phyloP scores from a whole-genome alignment of 2,797 vertebrate genomes.

The Thamnophis elegans region DNA sequence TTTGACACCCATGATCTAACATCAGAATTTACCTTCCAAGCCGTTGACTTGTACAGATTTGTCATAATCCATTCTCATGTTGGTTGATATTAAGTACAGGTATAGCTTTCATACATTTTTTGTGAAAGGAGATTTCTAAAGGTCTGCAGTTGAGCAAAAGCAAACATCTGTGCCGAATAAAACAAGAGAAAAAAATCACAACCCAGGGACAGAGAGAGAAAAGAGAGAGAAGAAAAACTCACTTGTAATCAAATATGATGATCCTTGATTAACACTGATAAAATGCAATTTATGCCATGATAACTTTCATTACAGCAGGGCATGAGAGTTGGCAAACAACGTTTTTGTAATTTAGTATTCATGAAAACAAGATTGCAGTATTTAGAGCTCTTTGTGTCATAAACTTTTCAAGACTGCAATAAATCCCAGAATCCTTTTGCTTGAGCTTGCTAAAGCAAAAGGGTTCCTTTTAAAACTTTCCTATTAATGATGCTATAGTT shows the following conservation, averaged over 20 bases:
- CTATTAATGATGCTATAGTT: constrained; percentile 7
- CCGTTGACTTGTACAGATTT: constrained; percentile 3
- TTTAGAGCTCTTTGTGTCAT: constrained; percentile 12
- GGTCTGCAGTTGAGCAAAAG: constrained; percentile 17
- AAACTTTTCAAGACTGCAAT: not conserved
- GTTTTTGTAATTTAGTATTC: constrained; percentile 32
- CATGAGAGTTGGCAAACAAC: not conserved
- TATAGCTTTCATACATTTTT: not conserved
- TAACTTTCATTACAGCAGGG: not conserved
- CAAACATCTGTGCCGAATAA: not conserved
- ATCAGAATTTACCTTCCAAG: not conserved
- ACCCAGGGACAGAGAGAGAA: not conserved
- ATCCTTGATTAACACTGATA: constrained; percentile 11
- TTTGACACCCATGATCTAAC: not conserved
- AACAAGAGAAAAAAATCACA: not conserved
- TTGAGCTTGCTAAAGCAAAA: constrained; percentile 13
- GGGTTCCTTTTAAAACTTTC: not conserved
- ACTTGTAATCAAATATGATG: not conserved
- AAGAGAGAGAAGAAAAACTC: too few species aligned
- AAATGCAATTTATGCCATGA: not conserved
- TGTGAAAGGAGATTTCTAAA: not conserved
- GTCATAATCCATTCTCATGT: not conserved
- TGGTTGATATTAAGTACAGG: not conserved
- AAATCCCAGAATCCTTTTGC: not conserved
- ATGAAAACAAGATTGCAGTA: constrained; percentile 1